These are phyloP conservation scores for Pogonomyrmex barbatus DNA, from an alignment of 1,140 invertebrate genomes.

Conservation along the genomic window DNA sequence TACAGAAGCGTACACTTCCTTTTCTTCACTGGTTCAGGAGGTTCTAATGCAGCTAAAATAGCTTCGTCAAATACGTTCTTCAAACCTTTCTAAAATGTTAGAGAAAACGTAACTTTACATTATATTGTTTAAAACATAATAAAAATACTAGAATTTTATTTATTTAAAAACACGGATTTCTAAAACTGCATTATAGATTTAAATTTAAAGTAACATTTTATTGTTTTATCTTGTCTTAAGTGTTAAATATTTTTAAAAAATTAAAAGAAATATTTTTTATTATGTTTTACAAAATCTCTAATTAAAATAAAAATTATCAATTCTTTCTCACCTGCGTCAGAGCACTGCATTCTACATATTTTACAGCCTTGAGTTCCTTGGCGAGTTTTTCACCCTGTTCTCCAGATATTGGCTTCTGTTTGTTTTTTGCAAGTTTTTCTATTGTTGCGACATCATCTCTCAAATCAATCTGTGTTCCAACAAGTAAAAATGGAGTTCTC, in stretches of 20 bases:
- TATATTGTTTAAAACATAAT: conserved; percentile 3
- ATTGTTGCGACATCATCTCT: conserved; percentile 97
- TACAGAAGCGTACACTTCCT: conserved; percentile 96
- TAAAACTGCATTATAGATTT: neutral
- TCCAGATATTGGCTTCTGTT: conserved; percentile 98
- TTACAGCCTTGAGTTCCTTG: conserved; percentile 99
- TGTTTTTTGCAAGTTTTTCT: conserved; percentile 99
- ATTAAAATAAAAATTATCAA: neutral
- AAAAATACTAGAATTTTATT: neutral
- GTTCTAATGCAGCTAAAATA: conserved; percentile 98
- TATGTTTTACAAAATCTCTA: neutral
- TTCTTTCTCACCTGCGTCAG: conserved; percentile 93
- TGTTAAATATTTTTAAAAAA: neutral
- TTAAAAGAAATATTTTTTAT: neutral
- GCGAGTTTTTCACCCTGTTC: conserved; percentile 99
- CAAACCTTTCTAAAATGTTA: conserved; percentile 94
- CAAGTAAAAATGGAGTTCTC: conserved; percentile 98
- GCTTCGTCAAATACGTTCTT: conserved; percentile 99
- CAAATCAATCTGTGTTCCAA: conserved; percentile 99
- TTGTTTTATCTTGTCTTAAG: neutral
- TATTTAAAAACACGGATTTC: neutral
- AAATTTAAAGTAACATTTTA: neutral
- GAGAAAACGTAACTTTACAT: neutral
- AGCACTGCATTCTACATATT: conserved; percentile 99
- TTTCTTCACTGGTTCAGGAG: conserved; percentile 96